These are phyloP conservation scores for Thamnophis sirtalis DNA, from an alignment of 2,113 vertebrate genomes.

Conservation along the genomic window DNA sequence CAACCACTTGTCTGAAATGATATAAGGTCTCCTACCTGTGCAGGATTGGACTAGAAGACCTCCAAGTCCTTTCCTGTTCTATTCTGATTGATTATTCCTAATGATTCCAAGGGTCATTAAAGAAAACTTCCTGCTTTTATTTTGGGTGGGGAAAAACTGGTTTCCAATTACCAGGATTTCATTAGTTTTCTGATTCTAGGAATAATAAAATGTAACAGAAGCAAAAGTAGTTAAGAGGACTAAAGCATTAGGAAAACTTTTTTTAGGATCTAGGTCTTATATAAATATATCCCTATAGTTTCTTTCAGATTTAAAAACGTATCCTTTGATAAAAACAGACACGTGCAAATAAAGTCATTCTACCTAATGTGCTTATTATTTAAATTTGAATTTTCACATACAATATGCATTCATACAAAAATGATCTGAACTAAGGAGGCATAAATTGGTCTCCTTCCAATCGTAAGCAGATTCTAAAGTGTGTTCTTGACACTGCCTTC, in stretches of 20 bases:
- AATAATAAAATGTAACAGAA: neutral
- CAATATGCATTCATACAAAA: neutral
- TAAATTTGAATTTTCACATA: neutral
- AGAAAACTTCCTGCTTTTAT: neutral
- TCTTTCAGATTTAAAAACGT: neutral
- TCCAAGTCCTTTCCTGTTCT: neutral
- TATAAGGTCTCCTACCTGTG: neutral
- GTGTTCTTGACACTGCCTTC: constrained; percentile 26
- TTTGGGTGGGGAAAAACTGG: neutral
- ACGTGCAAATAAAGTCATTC: neutral
- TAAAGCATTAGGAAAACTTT: neutral
- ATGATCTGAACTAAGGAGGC: neutral
- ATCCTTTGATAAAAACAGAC: neutral
- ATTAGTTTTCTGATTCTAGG: neutral
- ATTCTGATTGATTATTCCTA: neutral
- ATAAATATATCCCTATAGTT: neutral
- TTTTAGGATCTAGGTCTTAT: neutral
- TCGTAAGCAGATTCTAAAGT: constrained; percentile 2
- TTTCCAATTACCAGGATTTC: neutral
- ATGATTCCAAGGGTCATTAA: neutral
- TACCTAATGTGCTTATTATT: neutral
- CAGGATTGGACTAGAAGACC: neutral
- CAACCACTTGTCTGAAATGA: neutral
- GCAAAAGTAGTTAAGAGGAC: neutral
- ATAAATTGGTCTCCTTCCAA: neutral